These are phyloP conservation scores for Paramuricea clavata DNA, from an alignment of 92 coral and sea anemone genomes.

Conservation along the genomic window DNA sequence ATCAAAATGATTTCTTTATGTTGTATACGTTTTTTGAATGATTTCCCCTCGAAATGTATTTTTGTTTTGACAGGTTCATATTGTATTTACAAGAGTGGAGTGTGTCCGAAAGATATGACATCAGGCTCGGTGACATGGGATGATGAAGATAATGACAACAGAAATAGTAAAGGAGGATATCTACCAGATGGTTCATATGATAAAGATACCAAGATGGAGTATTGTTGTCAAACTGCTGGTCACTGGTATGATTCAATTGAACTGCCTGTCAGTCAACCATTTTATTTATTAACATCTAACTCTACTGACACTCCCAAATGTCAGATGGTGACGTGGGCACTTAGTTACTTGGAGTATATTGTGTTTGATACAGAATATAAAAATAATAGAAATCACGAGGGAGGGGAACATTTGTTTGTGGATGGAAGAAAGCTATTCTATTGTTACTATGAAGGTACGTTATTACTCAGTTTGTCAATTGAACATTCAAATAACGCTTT, in stretches of 20 bases:
- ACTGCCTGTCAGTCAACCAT: conserved; percentile 32
- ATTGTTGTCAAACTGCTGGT: conserved; percentile 34
- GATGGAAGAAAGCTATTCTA: neutral
- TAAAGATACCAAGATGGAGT: neutral
- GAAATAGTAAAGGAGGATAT: neutral
- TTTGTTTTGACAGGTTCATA: neutral
- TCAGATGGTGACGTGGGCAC: conserved; percentile 39
- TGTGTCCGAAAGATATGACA: conserved; percentile 11
- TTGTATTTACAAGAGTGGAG: conserved; percentile 27
- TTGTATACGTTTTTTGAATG: neutral
- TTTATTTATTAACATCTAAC: conserved; percentile 19
- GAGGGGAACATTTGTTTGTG: conserved; percentile 4
- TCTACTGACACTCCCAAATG: conserved; percentile 18
- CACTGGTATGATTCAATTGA: conserved; percentile 24
- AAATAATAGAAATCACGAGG: neutral
- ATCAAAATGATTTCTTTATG: neutral
- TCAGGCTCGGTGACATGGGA: conserved; percentile 15
- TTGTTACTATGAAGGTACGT: conserved; percentile 44
- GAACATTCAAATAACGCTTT: too few species aligned
- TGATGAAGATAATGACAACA: conserved; percentile 19
- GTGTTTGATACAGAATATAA: conserved; percentile 13
- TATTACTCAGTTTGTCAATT: neutral
- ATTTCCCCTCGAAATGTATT: neutral
- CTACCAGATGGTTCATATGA: conserved; percentile 31
- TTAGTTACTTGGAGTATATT: conserved; percentile 41